Conservation (phyloP, 2,888 invertebrate genomes). For the Lasioglossum morio region DNA sequence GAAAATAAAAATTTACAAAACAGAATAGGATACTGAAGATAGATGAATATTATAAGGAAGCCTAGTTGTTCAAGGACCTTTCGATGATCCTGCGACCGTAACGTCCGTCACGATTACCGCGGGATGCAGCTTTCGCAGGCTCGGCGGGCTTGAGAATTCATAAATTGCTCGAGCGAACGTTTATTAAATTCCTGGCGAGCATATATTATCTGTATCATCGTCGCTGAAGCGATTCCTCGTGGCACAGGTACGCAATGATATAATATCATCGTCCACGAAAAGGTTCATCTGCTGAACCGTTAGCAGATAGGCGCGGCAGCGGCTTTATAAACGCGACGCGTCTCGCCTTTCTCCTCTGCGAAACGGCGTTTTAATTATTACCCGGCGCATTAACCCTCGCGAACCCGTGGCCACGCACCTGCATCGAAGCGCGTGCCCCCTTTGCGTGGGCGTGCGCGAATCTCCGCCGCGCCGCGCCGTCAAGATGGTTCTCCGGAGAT, state of each 20-base stretch:
- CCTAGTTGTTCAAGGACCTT: not conserved
- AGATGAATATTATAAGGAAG: too few species aligned
- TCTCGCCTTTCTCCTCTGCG: conserved; percentile 67
- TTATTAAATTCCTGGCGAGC: conserved; percentile 33
- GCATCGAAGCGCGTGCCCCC: conserved; percentile 61
- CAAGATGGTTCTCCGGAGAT: conserved; percentile 40
- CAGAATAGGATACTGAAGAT: too few species aligned
- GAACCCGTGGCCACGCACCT: conserved; percentile 69
- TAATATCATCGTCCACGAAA: conserved; percentile 46
- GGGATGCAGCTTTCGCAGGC: not conserved
- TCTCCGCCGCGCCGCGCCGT: conserved; percentile 19
- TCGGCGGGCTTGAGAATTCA: not conserved
- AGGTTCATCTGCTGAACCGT: conserved; percentile 65
- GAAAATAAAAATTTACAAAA: too few species aligned
- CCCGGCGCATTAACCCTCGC: conserved; percentile 71
- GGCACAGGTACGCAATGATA: conserved; percentile 15
- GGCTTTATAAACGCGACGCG: conserved; percentile 61
- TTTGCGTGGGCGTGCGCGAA: conserved; percentile 65
- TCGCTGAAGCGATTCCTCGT: not conserved
- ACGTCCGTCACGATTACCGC: not conserved
- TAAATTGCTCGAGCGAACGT: conserved; percentile 15
- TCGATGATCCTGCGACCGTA: not conserved
- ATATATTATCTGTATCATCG: conserved; percentile 27
- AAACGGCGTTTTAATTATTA: conserved; percentile 75
- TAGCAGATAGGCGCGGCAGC: conserved; percentile 68